Evolutionary conservation across 2,797 vertebrate species (phyloP).

Genomic region (Aphelocoma californica): DNA sequence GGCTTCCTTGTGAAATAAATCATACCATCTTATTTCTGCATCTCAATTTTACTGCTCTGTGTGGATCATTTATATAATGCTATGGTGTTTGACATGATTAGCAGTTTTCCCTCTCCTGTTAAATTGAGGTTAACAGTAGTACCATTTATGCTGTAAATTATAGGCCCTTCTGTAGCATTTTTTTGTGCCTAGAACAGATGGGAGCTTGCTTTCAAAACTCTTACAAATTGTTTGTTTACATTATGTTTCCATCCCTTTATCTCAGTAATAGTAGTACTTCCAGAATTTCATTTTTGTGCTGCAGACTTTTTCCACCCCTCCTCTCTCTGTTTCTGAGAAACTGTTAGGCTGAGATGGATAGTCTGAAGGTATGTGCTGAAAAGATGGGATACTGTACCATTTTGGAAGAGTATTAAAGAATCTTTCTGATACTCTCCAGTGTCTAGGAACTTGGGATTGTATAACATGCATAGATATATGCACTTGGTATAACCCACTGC

Average conservation of each 20-base stretch:
- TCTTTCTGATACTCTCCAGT: background rate
- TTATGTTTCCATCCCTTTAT: background rate
- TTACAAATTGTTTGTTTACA: constrained; percentile 43
- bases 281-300: background rate
- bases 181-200: constrained; percentile 18
- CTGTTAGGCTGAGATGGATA: background rate
- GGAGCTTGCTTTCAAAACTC: constrained; percentile 13
- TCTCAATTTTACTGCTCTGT: background rate
- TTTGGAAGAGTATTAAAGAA: background rate
- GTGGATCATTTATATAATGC: constrained; percentile 7
- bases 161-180: constrained; percentile 1
- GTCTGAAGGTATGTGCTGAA: background rate
- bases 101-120: background rate
- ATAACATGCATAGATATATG: background rate
- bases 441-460: background rate
- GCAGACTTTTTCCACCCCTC: background rate
- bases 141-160: constrained; percentile 18
- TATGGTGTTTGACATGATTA: background rate
- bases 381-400: background rate
- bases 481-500: background rate
- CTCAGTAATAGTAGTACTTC: background rate
- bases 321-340: background rate
- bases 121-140: constrained; percentile 17
- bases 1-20: background rate
- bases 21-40: background rate